Conservation (phyloP, 2,113 vertebrate species). For the Elachura formosa region DNA sequence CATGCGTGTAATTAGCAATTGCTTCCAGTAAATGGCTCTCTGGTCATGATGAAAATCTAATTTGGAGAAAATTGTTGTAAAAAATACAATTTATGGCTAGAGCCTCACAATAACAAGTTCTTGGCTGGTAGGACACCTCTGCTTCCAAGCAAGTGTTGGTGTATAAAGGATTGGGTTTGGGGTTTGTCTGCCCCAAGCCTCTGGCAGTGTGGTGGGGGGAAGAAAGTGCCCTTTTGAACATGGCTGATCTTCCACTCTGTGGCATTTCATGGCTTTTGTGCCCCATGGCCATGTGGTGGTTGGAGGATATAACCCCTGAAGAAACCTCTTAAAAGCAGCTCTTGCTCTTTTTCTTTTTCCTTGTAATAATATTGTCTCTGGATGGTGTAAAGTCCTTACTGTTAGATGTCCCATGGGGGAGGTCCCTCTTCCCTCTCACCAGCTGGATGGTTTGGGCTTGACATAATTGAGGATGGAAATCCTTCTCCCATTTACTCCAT, state of each 20-base stretch:
- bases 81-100: slow-evolving; percentile 30
- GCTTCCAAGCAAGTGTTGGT: background rate
- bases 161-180: background rate
- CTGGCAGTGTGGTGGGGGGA: background rate
- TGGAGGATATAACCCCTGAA: background rate
- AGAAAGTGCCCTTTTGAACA: background rate
- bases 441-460: background rate
- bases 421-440: background rate
- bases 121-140: background rate
- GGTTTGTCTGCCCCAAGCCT: background rate
- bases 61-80: slow-evolving; percentile 49
- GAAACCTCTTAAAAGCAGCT: background rate
- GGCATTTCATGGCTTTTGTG: background rate
- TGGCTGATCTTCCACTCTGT: background rate
- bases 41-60: slow-evolving; percentile 24
- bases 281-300: background rate
- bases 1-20: slow-evolving; percentile 11
- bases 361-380: background rate
- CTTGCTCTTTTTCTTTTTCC: background rate
- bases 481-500: background rate
- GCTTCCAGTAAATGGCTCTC: slow-evolving; percentile 32
- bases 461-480: background rate
- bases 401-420: background rate
- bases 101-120: slow-evolving; percentile 7
- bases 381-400: background rate